These are phyloP conservation scores for Cheilosia scutellata DNA, from an alignment of 2,888 invertebrate genomes.

Conservation along the genomic window DNA sequence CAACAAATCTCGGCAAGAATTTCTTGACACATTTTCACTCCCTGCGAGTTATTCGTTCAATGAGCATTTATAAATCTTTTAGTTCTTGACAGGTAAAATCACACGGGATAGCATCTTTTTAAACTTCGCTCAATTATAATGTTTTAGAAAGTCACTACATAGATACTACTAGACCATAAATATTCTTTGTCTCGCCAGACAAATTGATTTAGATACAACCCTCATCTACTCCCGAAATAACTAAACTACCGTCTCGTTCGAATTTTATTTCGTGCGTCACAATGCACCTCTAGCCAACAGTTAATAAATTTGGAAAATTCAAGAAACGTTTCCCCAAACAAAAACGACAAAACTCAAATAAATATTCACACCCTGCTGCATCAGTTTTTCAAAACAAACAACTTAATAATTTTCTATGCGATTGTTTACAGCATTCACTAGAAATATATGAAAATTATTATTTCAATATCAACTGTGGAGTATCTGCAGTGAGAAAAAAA, in stretches of 20 bases:
- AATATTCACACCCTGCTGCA: slow-evolving; percentile 13
- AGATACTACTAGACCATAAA: too few species aligned
- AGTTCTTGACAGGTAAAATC: too few species aligned
- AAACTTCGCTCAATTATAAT: too few species aligned
- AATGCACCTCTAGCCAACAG: slow-evolving; percentile 16
- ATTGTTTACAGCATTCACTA: slow-evolving; percentile 29
- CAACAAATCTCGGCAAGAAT: too few species aligned
- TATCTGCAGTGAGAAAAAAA: background rate
- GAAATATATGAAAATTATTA: slow-evolving; percentile 11
- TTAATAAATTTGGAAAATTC: slow-evolving; percentile 36
- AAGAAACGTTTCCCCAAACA: slow-evolving; percentile 3
- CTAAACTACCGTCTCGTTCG: slow-evolving; percentile 18
- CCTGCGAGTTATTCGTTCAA: too few species aligned
- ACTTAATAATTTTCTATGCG: slow-evolving; percentile 19
- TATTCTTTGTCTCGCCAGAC: background rate
- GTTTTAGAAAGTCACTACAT: too few species aligned
- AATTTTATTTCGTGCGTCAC: slow-evolving; percentile 49
- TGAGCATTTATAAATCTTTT: too few species aligned
- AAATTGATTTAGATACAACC: background rate
- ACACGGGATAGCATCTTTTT: too few species aligned
- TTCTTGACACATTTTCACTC: too few species aligned
- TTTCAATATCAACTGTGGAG: background rate
- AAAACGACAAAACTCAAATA: slow-evolving; percentile 22
- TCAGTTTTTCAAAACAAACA: slow-evolving; percentile 11
- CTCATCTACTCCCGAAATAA: slow-evolving; percentile 1